A percentile compares a stretch with the other conserved stretches of the same genome.
Evolutionary conservation across 2,888 invertebrate species (phyloP).

Genomic region (Lomographa bimaculata): DNA sequence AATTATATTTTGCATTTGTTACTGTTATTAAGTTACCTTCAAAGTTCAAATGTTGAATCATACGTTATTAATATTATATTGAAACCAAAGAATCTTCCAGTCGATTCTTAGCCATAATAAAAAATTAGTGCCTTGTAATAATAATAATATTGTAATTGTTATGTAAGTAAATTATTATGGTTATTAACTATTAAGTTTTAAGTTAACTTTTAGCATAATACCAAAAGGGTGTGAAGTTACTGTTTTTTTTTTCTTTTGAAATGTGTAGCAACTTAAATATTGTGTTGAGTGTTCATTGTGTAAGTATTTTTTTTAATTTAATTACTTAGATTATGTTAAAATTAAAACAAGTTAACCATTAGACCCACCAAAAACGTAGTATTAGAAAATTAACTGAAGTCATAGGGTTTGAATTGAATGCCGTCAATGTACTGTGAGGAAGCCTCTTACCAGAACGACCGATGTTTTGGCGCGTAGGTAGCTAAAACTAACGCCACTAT

Average conservation of each 20-base stretch:
- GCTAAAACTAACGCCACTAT: too few species aligned
- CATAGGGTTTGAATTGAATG: slow-evolving; percentile 5
- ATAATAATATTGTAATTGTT: slow-evolving; percentile 46
- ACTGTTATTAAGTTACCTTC: slow-evolving; percentile 74
- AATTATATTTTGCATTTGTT: slow-evolving; percentile 63
- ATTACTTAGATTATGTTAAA: slow-evolving; percentile 41
- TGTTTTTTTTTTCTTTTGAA: slow-evolving; percentile 28
- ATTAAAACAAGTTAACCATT: slow-evolving; percentile 40
- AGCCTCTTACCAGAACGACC: too few species aligned
- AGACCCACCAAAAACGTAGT: slow-evolving; percentile 55
- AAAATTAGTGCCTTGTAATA: slow-evolving; percentile 58
- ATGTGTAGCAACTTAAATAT: slow-evolving; percentile 37
- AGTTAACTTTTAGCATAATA: slow-evolving; percentile 20
- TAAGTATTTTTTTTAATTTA: slow-evolving; percentile 39
- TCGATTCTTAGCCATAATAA: slow-evolving; percentile 69
- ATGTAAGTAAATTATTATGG: slow-evolving; percentile 64
- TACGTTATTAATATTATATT: slow-evolving; percentile 58
- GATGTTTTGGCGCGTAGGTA: too few species aligned
- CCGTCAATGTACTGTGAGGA: slow-evolving; percentile 3
- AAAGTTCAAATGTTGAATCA: slow-evolving; percentile 72
- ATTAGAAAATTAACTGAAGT: slow-evolving; percentile 38
- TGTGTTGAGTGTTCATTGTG: slow-evolving; percentile 51
- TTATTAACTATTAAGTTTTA: slow-evolving; percentile 36
- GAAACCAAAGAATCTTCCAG: slow-evolving; percentile 77
- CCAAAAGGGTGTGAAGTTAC: slow-evolving; percentile 34